Percentiles rank a stretch among this genome's conserved stretches.
Evolutionary conservation across 2,888 invertebrate genomes (phyloP).

Genomic region (Tridacna crocea): DNA sequence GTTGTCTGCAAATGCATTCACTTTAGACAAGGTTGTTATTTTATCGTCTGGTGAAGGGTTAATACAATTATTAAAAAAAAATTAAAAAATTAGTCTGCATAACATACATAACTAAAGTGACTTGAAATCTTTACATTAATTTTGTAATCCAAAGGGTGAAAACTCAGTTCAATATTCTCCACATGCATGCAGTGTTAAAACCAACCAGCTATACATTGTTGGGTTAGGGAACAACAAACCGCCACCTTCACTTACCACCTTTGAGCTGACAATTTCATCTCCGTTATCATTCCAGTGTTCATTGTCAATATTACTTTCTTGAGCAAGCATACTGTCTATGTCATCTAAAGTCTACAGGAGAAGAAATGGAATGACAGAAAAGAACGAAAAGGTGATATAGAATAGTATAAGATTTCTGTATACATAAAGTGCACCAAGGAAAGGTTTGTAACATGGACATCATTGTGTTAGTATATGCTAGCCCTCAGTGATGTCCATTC

Average conservation of each 20-base stretch:
- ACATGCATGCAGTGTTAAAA: not conserved
- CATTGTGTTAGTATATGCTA: too few species aligned
- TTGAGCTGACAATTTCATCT: not conserved
- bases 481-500: too few species aligned
- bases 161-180: too few species aligned
- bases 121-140: too few species aligned
- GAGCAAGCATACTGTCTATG: conserved; percentile 28
- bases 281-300: not conserved
- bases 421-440: not conserved
- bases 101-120: too few species aligned
- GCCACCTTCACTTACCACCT: conserved; percentile 15
- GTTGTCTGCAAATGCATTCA: too few species aligned
- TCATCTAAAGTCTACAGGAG: conserved; percentile 27
- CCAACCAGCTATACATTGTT: not conserved
- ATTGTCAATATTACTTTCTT: conserved; percentile 1
- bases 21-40: too few species aligned
- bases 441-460: too few species aligned
- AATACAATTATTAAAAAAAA: not conserved
- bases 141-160: too few species aligned
- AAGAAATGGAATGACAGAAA: conserved; percentile 5
- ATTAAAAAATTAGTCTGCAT: too few species aligned
- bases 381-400: not conserved
- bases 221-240: not conserved
- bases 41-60: too few species aligned
- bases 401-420: not conserved